Conservation (phyloP, 2,797 vertebrate species). For the Sebastes trivittatus region DNA sequence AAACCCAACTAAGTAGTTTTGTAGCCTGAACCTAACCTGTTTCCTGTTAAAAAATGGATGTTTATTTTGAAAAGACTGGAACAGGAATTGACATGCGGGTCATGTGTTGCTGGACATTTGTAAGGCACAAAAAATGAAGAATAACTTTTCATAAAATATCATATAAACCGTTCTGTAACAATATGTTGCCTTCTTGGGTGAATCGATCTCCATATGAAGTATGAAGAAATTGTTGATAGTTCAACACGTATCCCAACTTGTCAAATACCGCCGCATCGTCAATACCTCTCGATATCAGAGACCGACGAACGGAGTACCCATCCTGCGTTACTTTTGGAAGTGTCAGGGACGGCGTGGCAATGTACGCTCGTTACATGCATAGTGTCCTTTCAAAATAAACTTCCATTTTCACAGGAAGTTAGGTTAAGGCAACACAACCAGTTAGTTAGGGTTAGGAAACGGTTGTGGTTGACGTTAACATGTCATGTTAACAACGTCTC, state of each 20-base stretch:
- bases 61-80: neutral
- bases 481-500: no score
- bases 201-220: neutral
- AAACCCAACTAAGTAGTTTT: neutral
- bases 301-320: rapidly evolving
- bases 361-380: rapidly evolving
- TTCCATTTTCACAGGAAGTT: neutral
- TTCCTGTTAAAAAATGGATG: neutral
- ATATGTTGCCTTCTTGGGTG: neutral
- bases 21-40: no score
- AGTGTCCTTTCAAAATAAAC: neutral
- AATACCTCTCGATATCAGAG: neutral
- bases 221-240: neutral
- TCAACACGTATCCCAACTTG: rapidly evolving
- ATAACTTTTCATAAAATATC: neutral
- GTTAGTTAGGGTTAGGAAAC: neutral
- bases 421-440: neutral
- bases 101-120: no score
- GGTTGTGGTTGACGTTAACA: no score
- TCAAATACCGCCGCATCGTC: neutral
- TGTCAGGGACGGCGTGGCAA: neutral
- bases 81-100: rapidly evolving
- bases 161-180: rapidly evolving
- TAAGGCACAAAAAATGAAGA: no score
- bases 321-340: neutral